Evolutionary conservation across 2,797 vertebrate species (phyloP), one percentile per base, ranked within the genome.

Genomic region (Fratercula arctica): DNA sequence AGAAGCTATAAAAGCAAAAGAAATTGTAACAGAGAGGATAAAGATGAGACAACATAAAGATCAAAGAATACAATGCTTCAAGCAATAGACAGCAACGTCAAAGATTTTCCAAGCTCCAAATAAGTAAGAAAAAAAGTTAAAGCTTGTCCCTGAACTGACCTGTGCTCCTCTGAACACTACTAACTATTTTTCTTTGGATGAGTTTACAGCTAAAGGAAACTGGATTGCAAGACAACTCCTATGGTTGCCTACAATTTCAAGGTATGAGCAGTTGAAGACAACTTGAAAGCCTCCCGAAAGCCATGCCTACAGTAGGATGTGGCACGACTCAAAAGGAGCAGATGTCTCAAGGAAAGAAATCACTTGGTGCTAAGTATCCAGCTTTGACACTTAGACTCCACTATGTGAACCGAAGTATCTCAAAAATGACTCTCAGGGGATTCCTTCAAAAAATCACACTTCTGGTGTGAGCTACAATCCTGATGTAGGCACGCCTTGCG

Each of bases 41-140:
- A 94, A 95, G 91, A 95, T 90, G 82, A 96, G 87, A 93, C 83
- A 91, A 95, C 87, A 67, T 84, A 88, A 94, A 89, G 82, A 96
- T 95, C 94, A 97, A 95, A 96, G 88, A 94, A 97, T 87, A 90
- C 11, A 57, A 81, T 93, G 89, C 93, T 96, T 91, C 89, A 78
- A 97, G 95, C 87, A 88, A 92, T 23, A 95, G 80, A 86, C 61
- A 90, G 66, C 57, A 91, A 85, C 61, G 89, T 86, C 94, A 95
- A 96, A 77, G 81, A 85, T 64, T 91, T 95, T 91, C 54, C 69
- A 78, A 67, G 76, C 82, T 94, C 82, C 69, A 66, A 87, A 68
- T 89, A 86, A 83, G 64, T 60, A 77, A 46, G 59, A 54, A 91
- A 94, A 88, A 85, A 93, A 85, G 64, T 87, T 81, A 87, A 90